These are phyloP conservation scores for Apis florea DNA, from an alignment of 1,140 invertebrate genomes.

Conservation along the genomic window DNA sequence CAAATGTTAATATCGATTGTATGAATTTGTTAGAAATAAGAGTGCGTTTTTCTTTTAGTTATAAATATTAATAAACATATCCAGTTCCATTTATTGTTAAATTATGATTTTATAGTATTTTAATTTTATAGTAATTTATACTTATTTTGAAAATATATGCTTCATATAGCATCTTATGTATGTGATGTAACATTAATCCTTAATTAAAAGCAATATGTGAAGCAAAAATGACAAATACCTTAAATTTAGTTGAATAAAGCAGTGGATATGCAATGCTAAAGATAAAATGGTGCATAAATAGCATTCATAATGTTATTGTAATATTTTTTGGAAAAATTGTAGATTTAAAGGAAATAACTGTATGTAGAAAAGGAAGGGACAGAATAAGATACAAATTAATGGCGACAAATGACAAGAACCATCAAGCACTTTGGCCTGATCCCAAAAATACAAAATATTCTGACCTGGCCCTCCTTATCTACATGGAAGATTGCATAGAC, in stretches of 20 bases:
- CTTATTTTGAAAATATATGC: neutral
- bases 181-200: neutral
- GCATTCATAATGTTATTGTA: neutral
- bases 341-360: constrained; percentile 2
- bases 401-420: constrained; percentile 53
- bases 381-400: constrained; percentile 58
- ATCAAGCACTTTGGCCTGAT: constrained; percentile 54
- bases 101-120: neutral
- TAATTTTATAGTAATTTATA: neutral
- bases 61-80: neutral
- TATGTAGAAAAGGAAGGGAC: constrained; percentile 70
- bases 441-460: constrained; percentile 75
- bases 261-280: neutral
- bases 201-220: neutral
- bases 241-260: constrained; percentile 5
- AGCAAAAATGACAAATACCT: constrained; percentile 3
- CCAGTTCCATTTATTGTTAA: neutral
- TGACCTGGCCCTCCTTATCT: constrained; percentile 85
- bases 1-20: constrained; percentile 17
- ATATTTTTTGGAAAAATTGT: neutral
- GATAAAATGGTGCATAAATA: constrained; percentile 19
- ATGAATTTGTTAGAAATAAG: constrained; percentile 22
- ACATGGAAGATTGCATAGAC: constrained; percentile 85
- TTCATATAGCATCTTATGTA: neutral
- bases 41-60: neutral